Base-by-base conservation (phyloP, 2,113 vertebrate genomes). In the Ailuropoda melanoleuca region DNA sequence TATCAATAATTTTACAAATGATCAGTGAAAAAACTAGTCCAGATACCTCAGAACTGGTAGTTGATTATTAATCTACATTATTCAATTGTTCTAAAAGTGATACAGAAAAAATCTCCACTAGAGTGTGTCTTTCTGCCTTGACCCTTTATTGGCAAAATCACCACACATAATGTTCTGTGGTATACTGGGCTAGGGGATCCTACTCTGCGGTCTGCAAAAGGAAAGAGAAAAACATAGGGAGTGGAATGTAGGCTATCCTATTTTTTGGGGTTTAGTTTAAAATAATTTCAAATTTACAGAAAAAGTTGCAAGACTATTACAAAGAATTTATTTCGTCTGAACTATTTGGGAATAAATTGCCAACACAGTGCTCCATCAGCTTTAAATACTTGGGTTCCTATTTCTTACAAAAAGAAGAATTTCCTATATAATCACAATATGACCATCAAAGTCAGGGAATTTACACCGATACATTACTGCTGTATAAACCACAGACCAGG, bases 211-310 rank as follows among this genome's bases (percentile, higher is more conserved):
- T 80, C 56, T 84, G 24, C 2, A 92, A 62, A 88, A 78, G 23
- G 19, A 74, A 93, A 58, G 23, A 23, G 5, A 75, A 93, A 88
- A 72, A 53, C 53, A 53, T 1, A 46, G 14, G 29, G 0, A 66
- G 24, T 26, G 91, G 0, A 18, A 37, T 58, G 1, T 6, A 34
- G 1, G 0, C 50, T 80, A 43, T 12, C 89, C 1, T 9, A 31
- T 66, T 24, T 72, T 66, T 92, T 81, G 43, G 43, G 43, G 43
- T 92, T 93, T 72, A 53, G 24, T 58, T 64, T 84, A 7, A 92
- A 94, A 60, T 85, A 75, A 60, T 62, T 84, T 93, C n/a, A 94
- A 64, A 94, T 4, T 66, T 26, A 60, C 15, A 37, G 24, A 91
- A 83, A 92, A 90, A 37, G 3, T 70, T 21, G 13, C 26, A 83